Base-by-base conservation (phyloP, 2,888 invertebrate species). In the Microctonus aethiopoides region DNA sequence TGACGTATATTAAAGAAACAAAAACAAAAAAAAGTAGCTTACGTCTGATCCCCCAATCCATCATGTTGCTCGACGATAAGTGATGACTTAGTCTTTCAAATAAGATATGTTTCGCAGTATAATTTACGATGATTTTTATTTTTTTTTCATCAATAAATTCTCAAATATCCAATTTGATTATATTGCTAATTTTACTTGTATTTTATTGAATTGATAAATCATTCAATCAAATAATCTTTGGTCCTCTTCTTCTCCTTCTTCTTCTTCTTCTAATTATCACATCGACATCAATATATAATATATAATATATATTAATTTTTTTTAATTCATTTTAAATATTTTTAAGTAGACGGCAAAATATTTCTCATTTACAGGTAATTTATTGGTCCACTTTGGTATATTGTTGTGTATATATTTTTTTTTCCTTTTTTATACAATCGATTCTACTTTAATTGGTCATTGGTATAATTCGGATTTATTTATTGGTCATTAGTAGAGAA, bases 31-130 rank as follows among this genome's bases (percentile, higher is more conserved):
- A 64, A 76, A 73, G 62, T 66, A 87, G 90, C 92, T 89, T 90
- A 92, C 92, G 91, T 89, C 92, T 89, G 81, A 92, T 91, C 77
- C 92, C 92, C 92, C 92, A 92, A 88, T 92, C 92, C 91, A 92
- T 91, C 92, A 91, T 92, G 82, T 87, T 90, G 82, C 72, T 70
- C 11, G 69, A 13, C 56, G 24, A 41, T 69, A 57, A 60, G 54
- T 32, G 51, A 64, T 73, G n/a, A n/a, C n/a, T n/a, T 65, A 70
- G 64, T 72, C 63, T 68, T 71, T 62, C 57, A 51, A 54, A 62
- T 52, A 60, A 9, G 46, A 20, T 16, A 46, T 46, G 46, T 46
- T 46, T 16, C 6, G 4, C 6, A 7, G 2, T 46, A 6, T 46
- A n/a, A 46, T 16, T 46, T 46, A 16, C n/a, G 46, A 46, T 16